Base-by-base conservation (phyloP, 2,888 invertebrate genomes). In the Hirtodrosophila trivittata region DNA sequence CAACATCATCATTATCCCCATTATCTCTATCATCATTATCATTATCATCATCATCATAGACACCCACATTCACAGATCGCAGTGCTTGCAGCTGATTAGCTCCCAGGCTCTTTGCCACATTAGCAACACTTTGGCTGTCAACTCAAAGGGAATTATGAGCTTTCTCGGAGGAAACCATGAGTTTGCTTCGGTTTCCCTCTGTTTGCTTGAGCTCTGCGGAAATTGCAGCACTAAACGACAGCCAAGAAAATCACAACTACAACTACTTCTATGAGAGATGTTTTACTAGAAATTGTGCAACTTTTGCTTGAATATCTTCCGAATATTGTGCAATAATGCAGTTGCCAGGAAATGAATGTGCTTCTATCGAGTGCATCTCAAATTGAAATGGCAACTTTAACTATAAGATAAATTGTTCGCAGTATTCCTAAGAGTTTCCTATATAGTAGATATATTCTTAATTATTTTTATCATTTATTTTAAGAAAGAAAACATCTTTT, bases 71-170 rank as follows among this genome's bases (percentile, higher is more conserved):
- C 14, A 13, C 10, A 14, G 54, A n/a, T n/a, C n/a, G n/a, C n/a
- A n/a, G n/a, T n/a, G n/a, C n/a, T 21, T 57, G 68, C 67, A 49
- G 62, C 70, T 84, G 84, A 77, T 84, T 84, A 81, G 81, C 81
- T 65, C 42, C 46, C 10, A 62, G 67, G 45, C 64, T 43, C 64
- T 74, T 70, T 67, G 68, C 76, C 74, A 77, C 74, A 80, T 78
- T 82, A 82, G 76, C 73, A 66, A 60, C 82, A 78, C 75, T 78
- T 82, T 78, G 57, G 56, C 82, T 73, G 76, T 78, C 82, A 82
- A 64, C 76, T 73, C 63, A 69, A 73, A 60, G 65, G 76, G 65
- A 78, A 72, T 78, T 78, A 78, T 78, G 75, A 66, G 57, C 39
- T 65, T 33, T 33, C 33, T 39, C 41, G 16, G 45, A 66, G 71